Conservation (phyloP, 1,140 invertebrate species). For the Mercenaria mercenaria region DNA sequence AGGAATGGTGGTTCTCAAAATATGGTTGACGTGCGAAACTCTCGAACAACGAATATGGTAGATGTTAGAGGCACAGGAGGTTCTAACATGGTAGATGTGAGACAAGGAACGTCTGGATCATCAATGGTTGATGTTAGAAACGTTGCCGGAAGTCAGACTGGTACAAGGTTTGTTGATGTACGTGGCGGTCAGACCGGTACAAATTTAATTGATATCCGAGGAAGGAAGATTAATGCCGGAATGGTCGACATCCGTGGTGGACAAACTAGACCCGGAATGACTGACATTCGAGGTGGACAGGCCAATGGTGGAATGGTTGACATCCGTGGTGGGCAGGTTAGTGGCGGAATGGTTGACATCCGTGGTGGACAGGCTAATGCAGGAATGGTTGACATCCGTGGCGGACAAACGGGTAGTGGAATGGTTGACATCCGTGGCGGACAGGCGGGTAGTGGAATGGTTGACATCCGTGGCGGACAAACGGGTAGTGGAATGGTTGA, state of each 20-base stretch:
- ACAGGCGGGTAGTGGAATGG: background rate
- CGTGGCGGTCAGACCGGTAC: background rate
- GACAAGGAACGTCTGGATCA: background rate
- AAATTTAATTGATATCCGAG: background rate
- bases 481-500: background rate
- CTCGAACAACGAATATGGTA: conserved; percentile 29
- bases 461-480: background rate
- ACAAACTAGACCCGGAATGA: background rate
- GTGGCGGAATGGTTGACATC: conserved; percentile 17
- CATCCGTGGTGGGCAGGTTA: background rate
- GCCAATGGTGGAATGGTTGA: background rate
- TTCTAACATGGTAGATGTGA: conserved; percentile 28
- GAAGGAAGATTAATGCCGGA: background rate
- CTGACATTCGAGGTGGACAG: background rate
- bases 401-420: background rate
- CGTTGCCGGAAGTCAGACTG: background rate
- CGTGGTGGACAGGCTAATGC: background rate
- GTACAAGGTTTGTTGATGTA: conserved; percentile 25
- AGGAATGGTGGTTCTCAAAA: background rate
- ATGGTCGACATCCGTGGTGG: conserved; percentile 35
- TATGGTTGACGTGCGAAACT: conserved; percentile 16
- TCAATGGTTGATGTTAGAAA: conserved; percentile 31
- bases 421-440: conserved; percentile 10
- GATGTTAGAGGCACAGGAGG: conserved; percentile 33
- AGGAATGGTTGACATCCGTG: conserved; percentile 31